Conservation (phyloP, 2,888 invertebrate species). For the Trilocha varians region DNA sequence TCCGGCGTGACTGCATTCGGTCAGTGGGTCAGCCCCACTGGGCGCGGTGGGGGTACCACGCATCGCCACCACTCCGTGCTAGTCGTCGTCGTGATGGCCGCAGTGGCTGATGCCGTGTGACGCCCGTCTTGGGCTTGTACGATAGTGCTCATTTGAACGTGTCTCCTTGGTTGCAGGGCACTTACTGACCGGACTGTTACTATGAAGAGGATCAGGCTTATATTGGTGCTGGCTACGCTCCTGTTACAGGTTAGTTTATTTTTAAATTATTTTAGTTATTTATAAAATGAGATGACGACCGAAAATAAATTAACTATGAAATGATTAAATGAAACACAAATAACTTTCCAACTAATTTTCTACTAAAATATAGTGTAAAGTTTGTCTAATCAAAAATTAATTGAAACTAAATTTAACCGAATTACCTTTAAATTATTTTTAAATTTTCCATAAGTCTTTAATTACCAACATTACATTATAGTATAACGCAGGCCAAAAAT, state of each 20-base stretch:
- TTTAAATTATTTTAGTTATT: constrained; percentile 1
- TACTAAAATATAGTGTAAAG: too few relatives aligned
- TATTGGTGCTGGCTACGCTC: constrained; percentile 62
- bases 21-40: constrained; percentile 64
- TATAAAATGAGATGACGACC: too few relatives aligned
- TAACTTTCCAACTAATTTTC: too few relatives aligned
- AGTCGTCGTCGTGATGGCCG: constrained; percentile 36
- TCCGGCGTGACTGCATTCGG: constrained; percentile 64
- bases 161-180: constrained; percentile 63
- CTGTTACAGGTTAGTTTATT: constrained; percentile 53
- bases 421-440: too few relatives aligned
- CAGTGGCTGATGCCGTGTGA: constrained; percentile 29
- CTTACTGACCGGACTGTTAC: constrained; percentile 55
- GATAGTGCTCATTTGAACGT: constrained; percentile 48
- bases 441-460: too few relatives aligned
- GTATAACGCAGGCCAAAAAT: too few relatives aligned
- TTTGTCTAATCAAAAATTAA: too few relatives aligned
- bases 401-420: too few relatives aligned
- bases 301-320: too few relatives aligned
- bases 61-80: constrained; percentile 11
- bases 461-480: too few relatives aligned
- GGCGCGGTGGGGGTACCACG: constrained; percentile 13
- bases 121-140: constrained; percentile 32
- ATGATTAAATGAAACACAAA: too few relatives aligned
- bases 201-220: constrained; percentile 68